phyloP scores from a whole-genome alignment of 2,113 vertebrate genomes.

The Gallinago media region DNA sequence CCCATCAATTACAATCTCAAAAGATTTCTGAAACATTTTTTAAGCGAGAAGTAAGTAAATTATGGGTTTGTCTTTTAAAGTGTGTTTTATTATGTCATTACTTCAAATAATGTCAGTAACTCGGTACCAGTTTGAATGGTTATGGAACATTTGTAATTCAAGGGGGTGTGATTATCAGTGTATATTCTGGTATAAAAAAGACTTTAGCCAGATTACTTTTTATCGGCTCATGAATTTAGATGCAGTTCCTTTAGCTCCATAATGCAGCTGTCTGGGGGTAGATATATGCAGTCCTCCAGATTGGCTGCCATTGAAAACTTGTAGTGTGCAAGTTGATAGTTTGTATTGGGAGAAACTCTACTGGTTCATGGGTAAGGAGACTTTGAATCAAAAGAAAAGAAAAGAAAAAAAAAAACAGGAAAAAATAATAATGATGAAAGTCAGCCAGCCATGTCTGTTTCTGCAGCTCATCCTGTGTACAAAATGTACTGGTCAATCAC shows the following conservation, averaged over 20 bases:
- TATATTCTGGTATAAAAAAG: constrained; percentile 77
- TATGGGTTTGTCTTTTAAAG: constrained; percentile 77
- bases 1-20: constrained; percentile 64
- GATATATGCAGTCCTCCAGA: constrained; percentile 75
- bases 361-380: constrained; percentile 34
- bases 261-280: constrained; percentile 75
- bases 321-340: constrained; percentile 61
- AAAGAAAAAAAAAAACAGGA: neutral
- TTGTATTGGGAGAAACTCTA: constrained; percentile 20
- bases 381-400: neutral
- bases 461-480: neutral
- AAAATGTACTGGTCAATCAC: constrained; percentile 25
- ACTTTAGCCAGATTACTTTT: constrained; percentile 82
- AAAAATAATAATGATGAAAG: neutral
- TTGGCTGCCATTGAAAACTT: constrained; percentile 71
- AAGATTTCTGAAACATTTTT: constrained; percentile 70
- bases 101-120: constrained; percentile 80
- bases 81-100: constrained; percentile 80
- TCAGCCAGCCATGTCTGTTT: neutral
- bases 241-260: constrained; percentile 77
- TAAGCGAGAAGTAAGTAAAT: constrained; percentile 70
- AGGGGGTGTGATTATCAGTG: constrained; percentile 78
- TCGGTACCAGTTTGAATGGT: constrained; percentile 74
- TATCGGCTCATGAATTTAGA: constrained; percentile 84
- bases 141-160: constrained; percentile 83